A percentile compares a stretch with the other conserved stretches of the same genome.
phyloP scores from a whole-genome alignment of 1,140 invertebrate genomes.

The Steinernema khuongi region DNA sequence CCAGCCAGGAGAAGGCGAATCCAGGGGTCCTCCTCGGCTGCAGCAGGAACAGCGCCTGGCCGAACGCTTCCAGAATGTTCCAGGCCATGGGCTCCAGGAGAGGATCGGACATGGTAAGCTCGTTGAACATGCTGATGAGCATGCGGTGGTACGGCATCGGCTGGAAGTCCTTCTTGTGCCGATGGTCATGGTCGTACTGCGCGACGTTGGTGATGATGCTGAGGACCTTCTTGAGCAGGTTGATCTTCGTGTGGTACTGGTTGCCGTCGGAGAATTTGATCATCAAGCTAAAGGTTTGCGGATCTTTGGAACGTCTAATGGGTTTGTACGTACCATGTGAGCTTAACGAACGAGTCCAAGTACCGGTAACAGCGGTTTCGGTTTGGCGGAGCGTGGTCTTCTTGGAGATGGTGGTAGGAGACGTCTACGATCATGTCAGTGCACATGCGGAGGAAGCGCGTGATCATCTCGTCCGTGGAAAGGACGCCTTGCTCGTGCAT shows the following conservation, averaged over 20 bases:
- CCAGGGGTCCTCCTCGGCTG: constrained; percentile 66
- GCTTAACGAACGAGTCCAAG: constrained; percentile 65
- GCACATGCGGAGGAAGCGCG: constrained; percentile 89
- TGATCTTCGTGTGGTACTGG: constrained; percentile 87
- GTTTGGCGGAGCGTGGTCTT: constrained; percentile 63
- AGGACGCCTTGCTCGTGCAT: constrained; percentile 94
- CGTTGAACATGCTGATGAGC: constrained; percentile 92
- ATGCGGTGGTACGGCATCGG: constrained; percentile 94
- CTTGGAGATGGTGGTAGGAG: constrained; percentile 73
- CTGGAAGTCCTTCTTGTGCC: constrained; percentile 77
- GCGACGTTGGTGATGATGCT: constrained; percentile 90
- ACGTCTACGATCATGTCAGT: constrained; percentile 94
- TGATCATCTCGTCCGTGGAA: constrained; percentile 93
- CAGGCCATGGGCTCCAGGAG: constrained; percentile 84
- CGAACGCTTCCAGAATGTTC: constrained; percentile 67
- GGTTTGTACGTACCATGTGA: constrained; percentile 36
- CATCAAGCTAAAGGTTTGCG: constrained; percentile 79
- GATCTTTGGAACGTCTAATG: background rate
- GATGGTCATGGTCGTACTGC: constrained; percentile 82
- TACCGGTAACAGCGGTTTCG: constrained; percentile 89
- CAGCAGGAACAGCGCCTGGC: constrained; percentile 56
- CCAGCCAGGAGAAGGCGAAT: constrained; percentile 96
- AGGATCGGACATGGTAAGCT: constrained; percentile 85
- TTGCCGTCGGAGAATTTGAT: constrained; percentile 78
- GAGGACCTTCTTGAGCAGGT: constrained; percentile 86